These are phyloP conservation scores for Oxygymnocypris stewartii DNA, from an alignment of 2,113 vertebrate genomes.

Conservation along the genomic window DNA sequence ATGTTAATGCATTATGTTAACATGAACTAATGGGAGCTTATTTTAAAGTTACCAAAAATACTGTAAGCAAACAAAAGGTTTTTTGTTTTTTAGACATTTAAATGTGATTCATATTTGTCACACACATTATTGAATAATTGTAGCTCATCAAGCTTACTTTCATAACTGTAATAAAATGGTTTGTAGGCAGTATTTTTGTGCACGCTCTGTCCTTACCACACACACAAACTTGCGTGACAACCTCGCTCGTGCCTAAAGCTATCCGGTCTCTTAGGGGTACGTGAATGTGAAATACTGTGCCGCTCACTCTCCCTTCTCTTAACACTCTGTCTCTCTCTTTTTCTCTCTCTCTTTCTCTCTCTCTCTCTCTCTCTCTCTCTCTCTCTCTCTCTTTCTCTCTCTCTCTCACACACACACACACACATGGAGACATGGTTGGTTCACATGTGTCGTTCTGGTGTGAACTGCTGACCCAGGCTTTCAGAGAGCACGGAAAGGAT, in stretches of 20 bases:
- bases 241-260: slow-evolving; percentile 48
- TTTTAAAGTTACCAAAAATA: not conserved
- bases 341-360: too few species aligned
- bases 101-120: not conserved
- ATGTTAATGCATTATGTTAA: not conserved
- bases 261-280: slow-evolving; percentile 57
- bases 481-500: slow-evolving; percentile 40
- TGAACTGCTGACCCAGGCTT: slow-evolving; percentile 56
- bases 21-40: not conserved
- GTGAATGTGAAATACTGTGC: slow-evolving; percentile 42
- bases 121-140: not conserved
- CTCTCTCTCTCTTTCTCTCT: not conserved
- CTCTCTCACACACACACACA: slow-evolving; percentile 19
- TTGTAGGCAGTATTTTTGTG: not conserved
- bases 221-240: slow-evolving; percentile 57
- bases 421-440: slow-evolving; percentile 29
- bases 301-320: slow-evolving; percentile 11
- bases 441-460: slow-evolving; percentile 39
- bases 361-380: not conserved
- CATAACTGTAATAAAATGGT: not conserved
- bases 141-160: not conserved
- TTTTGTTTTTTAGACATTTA: not conserved
- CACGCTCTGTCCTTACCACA: not conserved
- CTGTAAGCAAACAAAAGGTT: not conserved
- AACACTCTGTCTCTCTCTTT: not conserved